Percentiles rank a stretch among this genome's conserved stretches.
Evolutionary conservation across 2,113 vertebrate genomes (phyloP).

Genomic region (Peucedramus taeniatus): DNA sequence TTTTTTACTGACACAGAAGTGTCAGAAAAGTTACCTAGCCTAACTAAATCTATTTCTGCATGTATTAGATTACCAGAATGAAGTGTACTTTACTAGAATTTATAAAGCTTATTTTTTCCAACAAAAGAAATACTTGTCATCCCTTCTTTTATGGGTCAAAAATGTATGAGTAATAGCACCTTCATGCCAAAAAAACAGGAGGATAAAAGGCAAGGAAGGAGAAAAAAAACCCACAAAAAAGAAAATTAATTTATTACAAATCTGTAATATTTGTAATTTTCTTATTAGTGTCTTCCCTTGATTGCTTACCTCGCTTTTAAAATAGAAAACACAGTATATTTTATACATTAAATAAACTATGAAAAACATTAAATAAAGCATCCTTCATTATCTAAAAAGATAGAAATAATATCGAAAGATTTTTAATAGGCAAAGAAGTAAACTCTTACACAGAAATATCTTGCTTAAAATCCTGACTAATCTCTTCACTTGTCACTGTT

Average conservation of each 20-base stretch:
- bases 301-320: background rate
- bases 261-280: too few relatives aligned
- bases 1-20: background rate
- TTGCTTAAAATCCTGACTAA: slow-evolving; percentile 46
- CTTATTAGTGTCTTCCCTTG: background rate
- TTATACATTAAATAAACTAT: background rate
- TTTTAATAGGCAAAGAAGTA: slow-evolving; percentile 41
- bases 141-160: background rate
- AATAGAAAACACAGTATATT: background rate
- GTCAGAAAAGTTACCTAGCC: background rate
- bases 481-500: slow-evolving; percentile 19
- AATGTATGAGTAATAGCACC: background rate
- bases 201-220: background rate
- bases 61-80: background rate
- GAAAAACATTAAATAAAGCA: background rate
- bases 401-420: background rate
- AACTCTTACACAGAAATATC: background rate
- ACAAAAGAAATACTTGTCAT: background rate
- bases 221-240: accelerated
- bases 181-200: background rate
- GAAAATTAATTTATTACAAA: background rate
- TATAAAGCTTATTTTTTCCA: background rate
- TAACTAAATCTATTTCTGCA: background rate
- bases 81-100: background rate
- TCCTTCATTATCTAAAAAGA: background rate